These are phyloP conservation scores for Cheilosia pagana DNA, from an alignment of 2,888 invertebrate species.

Conservation along the genomic window DNA sequence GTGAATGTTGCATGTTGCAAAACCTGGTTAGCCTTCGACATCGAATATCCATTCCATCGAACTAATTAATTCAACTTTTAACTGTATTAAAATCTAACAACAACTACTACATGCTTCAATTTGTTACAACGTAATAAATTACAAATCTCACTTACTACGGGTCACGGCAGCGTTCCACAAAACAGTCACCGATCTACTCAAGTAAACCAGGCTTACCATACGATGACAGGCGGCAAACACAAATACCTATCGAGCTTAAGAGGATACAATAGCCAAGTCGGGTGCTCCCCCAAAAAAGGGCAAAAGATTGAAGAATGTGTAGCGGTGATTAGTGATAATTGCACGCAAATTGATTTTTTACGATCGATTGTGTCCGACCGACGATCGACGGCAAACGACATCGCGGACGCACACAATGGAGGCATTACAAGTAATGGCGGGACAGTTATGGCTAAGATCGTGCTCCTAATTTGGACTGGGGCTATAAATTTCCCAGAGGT, in stretches of 20 bases:
- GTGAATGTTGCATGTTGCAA: slow-evolving; percentile 50
- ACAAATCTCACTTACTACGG: slow-evolving; percentile 62
- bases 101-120: slow-evolving; percentile 47
- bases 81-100: slow-evolving; percentile 26
- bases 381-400: not conserved
- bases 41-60: slow-evolving; percentile 69
- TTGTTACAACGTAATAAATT: slow-evolving; percentile 72
- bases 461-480: slow-evolving; percentile 52
- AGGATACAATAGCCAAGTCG: slow-evolving; percentile 42
- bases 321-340: slow-evolving; percentile 75
- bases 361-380: slow-evolving; percentile 62
- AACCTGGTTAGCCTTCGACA: slow-evolving; percentile 72
- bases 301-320: slow-evolving; percentile 71
- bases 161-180: slow-evolving; percentile 56
- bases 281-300: slow-evolving; percentile 68
- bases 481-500: slow-evolving; percentile 37
- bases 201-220: slow-evolving; percentile 3
- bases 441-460: slow-evolving; percentile 56
- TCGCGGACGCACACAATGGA: slow-evolving; percentile 33
- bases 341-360: slow-evolving; percentile 75
- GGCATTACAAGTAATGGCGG: slow-evolving; percentile 39
- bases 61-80: slow-evolving; percentile 65
- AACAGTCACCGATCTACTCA: slow-evolving; percentile 31
- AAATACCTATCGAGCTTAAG: slow-evolving; percentile 30
- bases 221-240: slow-evolving; percentile 23